Evolutionary conservation across 35 echinoderm and acorn worm species (phyloP), one percentile per base, ranked within the genome.

Genomic region (Lytechinus variegatus): DNA sequence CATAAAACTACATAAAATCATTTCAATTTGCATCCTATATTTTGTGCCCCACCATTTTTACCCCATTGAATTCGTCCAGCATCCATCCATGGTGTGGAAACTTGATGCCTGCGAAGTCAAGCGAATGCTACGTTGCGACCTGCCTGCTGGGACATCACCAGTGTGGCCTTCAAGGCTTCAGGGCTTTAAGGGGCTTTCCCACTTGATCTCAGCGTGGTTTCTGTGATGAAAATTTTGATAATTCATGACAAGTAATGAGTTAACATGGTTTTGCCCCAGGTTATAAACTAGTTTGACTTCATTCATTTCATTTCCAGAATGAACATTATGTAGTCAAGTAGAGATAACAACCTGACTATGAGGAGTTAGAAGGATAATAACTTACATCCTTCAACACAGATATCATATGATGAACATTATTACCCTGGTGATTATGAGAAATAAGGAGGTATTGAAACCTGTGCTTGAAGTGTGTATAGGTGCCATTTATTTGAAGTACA

Each of bases 21-120:
- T 71, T 71, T 71, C 61, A 71, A 71, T 21, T 24, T 71, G 13
- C 9, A 13, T 21, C 9, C 8, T 58, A 71, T 5, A 1, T 21
- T 71, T 71, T 16, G 5, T 71, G 14, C 19, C 5, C 61, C 61
- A 71, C 12, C 61, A 71, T 71, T 71, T 21, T 71, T 71, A 21
- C 24, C 24, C 24, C 19, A 6, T 21, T 5, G 61, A 24, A 71
- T 5, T 19, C 1, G 11, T 21, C 61, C 61, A 10, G 29, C 52
- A 90, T 90, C 16, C 52, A 90, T 90, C 88, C 88, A 90, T 19
- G 16, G 52, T 90, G 11, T 16, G 21, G 88, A 7, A 90, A 90
- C 28, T 12, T 90, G 88, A 90, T 90, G 52, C 52, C 6, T 21
- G 29, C n/a, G 88, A 93, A 93, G 92, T 93, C 92, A 93, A 93